Evolutionary conservation across 2,888 invertebrate species (phyloP), one percentile per base, ranked within the genome.

Genomic region (Perizoma affinitatum): DNA sequence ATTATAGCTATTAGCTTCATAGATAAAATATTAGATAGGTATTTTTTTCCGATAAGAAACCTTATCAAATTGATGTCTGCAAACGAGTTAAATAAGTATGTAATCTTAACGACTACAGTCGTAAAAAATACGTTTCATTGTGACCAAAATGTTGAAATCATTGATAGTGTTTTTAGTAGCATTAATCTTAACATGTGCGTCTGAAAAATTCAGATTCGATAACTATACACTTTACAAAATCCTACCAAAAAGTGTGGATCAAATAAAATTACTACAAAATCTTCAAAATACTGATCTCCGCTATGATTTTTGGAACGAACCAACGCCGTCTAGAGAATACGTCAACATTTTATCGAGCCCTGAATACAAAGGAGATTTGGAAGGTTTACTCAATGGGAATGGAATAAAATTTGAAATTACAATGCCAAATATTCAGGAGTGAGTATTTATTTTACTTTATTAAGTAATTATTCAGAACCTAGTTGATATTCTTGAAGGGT

Each of bases 151-250:
- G 75, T 48, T 65, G 2, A 68, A 67, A 58, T 11, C 63, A 5
- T 6, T 70, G 48, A 6, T 58, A 55, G 53, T 72, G 53, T 35
- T 67, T 40, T 50, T 73, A 33, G 38, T 53, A 1, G 33, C 59
- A 58, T 69, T 68, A 34, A 0, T 54, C 8, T 4, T 54, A 47
- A 10, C 40, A 40, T 49, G 40, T 43, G 52, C 35, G 0, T 61
- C 71, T 70, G 77, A 75, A 62, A 80, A 78, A 55, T 60, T 76
- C 36, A 66, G 76, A 10, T 83, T 68, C 42, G 80, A 82, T 10
- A 78, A 83, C 54, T 78, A 80, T 61, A 73, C 75, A 22, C 88
- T 95, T 11, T 94, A 92, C 67, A 87, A 93, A 69, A 78, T 94
- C 5, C 73, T 76, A 3, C 93, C 94, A 0, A 73, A 79, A 45